phyloP scores from a whole-genome alignment of 2,797 vertebrate species.

The Cirrhinus mrigala region DNA sequence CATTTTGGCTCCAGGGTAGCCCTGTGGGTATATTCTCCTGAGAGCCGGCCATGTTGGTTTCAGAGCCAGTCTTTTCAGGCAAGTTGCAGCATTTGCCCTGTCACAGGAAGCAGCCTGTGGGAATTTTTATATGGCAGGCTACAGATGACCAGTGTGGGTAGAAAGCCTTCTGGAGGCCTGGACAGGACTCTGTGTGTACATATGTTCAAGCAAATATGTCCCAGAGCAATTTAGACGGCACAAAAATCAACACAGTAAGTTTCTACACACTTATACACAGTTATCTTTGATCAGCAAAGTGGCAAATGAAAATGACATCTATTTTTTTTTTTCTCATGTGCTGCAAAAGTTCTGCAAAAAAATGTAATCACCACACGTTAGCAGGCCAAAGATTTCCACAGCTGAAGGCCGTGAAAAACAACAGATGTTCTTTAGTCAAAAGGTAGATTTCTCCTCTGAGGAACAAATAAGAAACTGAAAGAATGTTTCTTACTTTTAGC shows the following conservation, averaged over 20 bases:
- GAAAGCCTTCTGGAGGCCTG: constrained; percentile 54
- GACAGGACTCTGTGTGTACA: constrained; percentile 42
- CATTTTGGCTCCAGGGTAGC: constrained; percentile 62
- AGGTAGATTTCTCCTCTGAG: not conserved
- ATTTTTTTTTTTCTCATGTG: not conserved
- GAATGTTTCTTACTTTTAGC: not conserved
- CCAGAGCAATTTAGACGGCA: not conserved
- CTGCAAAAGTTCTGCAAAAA: not conserved
- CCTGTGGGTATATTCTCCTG: constrained; percentile 46
- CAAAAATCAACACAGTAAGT: not conserved
- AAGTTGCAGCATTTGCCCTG: constrained; percentile 57
- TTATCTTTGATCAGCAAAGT: constrained; percentile 2
- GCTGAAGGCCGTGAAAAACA: not conserved
- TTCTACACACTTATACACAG: not conserved
- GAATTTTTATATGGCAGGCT: constrained; percentile 59
- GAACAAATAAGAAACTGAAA: constrained; percentile 16
- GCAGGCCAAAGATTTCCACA: not conserved
- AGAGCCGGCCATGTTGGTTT: constrained; percentile 57
- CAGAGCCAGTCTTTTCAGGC: constrained; percentile 44
- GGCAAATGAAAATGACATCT: not conserved
- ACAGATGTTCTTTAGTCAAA: not conserved
- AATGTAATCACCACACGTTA: not conserved
- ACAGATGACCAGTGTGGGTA: constrained; percentile 56
- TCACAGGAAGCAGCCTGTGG: constrained; percentile 62
- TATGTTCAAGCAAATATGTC: constrained; percentile 46